phyloP scores from a whole-genome alignment of 2,113 vertebrate genomes.

The Aegotheles bennettii region DNA sequence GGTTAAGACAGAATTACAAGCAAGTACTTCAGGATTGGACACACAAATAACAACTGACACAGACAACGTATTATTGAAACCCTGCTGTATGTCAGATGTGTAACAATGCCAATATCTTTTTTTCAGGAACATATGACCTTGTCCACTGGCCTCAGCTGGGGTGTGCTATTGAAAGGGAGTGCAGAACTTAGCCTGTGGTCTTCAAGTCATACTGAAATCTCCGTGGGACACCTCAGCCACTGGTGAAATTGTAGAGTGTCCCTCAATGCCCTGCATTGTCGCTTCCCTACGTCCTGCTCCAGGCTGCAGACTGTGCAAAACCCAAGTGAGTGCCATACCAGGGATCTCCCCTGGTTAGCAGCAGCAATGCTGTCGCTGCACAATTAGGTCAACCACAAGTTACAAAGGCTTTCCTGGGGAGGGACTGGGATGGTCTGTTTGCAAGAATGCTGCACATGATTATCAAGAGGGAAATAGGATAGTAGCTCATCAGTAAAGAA shows the following conservation, averaged over 20 bases:
- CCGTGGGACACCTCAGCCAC: fast-evolving
- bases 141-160: neutral
- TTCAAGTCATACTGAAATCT: neutral
- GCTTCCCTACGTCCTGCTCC: neutral
- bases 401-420: neutral
- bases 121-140: neutral
- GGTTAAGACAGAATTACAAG: neutral
- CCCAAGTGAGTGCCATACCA: neutral
- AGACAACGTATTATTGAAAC: neutral
- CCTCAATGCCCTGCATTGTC: neutral
- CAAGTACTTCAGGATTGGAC: neutral
- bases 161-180: fast-evolving
- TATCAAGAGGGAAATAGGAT: neutral
- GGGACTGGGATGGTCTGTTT: neutral
- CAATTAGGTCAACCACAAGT: conserved; percentile 38
- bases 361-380: neutral
- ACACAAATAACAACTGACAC: neutral
- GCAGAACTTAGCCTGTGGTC: fast-evolving
- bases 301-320: neutral
- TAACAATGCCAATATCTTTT: neutral
- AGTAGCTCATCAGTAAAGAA: conserved; percentile 60
- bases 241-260: neutral
- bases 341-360: neutral
- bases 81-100: neutral
- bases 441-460: neutral